These are phyloP conservation scores for Coenonympha arcania DNA, from an alignment of 2,888 invertebrate species.

Conservation along the genomic window DNA sequence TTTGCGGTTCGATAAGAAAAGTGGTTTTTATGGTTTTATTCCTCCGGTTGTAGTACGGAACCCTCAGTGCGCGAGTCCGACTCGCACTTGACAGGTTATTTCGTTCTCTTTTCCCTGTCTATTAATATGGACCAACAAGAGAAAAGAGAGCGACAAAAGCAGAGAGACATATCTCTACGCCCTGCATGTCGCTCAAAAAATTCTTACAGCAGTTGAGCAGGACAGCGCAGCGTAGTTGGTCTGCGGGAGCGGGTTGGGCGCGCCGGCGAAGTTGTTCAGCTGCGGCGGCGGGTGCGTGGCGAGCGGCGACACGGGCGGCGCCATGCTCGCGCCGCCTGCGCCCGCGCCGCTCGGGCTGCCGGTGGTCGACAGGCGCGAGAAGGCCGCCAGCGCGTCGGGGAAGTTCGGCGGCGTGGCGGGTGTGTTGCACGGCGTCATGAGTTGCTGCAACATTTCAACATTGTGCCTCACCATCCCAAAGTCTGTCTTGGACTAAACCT, in stretches of 20 bases:
- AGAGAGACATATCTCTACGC: too few species aligned
- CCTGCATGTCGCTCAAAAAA: too few species aligned
- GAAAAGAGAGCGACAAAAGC: too few species aligned
- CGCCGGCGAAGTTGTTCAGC: conserved; percentile 52
- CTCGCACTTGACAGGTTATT: too few species aligned
- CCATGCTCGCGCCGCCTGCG: conserved; percentile 41
- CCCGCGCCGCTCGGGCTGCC: conserved; percentile 64
- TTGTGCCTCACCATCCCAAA: too few species aligned
- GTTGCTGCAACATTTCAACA: conserved; percentile 65
- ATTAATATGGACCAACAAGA: too few species aligned
- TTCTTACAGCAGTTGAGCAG: conserved; percentile 68
- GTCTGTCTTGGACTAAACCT: too few species aligned
- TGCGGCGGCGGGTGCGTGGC: conserved; percentile 61
- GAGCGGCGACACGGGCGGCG: conserved; percentile 61
- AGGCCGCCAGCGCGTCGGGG: conserved; percentile 90
- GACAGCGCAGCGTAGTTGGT: conserved; percentile 60
- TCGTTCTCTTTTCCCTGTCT: too few species aligned
- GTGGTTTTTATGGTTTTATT: too few species aligned
- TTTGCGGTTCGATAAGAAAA: too few species aligned
- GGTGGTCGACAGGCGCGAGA: conserved; percentile 88
- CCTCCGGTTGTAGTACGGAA: too few species aligned
- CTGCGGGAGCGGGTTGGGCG: conserved; percentile 57
- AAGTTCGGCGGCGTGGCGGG: conserved; percentile 96
- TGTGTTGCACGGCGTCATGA: conserved; percentile 94
- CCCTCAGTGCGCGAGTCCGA: too few species aligned